Base-by-base conservation (phyloP, 2,888 invertebrate genomes). In the Raillietiella orientalis region DNA sequence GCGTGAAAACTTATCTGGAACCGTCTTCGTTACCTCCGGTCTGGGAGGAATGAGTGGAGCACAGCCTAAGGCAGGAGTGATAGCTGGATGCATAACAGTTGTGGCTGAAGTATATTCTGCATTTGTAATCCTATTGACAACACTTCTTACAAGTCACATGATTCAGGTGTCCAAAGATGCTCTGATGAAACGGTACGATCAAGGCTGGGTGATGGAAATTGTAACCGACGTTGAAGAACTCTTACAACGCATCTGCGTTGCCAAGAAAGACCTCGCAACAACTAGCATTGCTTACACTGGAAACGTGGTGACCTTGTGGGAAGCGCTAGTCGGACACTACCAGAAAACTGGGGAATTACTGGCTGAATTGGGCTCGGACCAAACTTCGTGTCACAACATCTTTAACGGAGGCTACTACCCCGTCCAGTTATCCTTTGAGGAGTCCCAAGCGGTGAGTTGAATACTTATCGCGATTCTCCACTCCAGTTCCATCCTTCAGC, bases 31-130 rank as follows among this genome's bases (percentile, higher is more conserved):
- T 14, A 54, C 56, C 1, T 53, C 58, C 2, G 59, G 59, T 2
- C 42, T 59, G 3, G 59, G 59, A 6, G 58, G 58, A 8, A 59
- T 58, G 58, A 55, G 55, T 33, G 59, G 59, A 2, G 59, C 59
- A 2, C 59, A 60, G 38, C 53, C 59, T 3, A 61, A 61, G 38
- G 59, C 59, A 2, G 54, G 58, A 3, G 52, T 53, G 19, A 57
- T 59, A 29, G 48, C 52, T 30, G 59, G 58, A 2, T 59, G 59
- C 38, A 41, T 61, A 13, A 58, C 57, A 16, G 55, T 60, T 4
- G 47, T 60, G 25, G 58, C 59, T 8, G 59, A 59, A 46, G 56
- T 56, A 26, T n/a, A 8, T 17, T 6, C 6, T 17, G 6, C 19
- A n/a, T 17, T n/a, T 17, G 19, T 8, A 6, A 6, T 17, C n/a